Conservation (phyloP, 2,113 vertebrate species). For the Mirza zaza region DNA sequence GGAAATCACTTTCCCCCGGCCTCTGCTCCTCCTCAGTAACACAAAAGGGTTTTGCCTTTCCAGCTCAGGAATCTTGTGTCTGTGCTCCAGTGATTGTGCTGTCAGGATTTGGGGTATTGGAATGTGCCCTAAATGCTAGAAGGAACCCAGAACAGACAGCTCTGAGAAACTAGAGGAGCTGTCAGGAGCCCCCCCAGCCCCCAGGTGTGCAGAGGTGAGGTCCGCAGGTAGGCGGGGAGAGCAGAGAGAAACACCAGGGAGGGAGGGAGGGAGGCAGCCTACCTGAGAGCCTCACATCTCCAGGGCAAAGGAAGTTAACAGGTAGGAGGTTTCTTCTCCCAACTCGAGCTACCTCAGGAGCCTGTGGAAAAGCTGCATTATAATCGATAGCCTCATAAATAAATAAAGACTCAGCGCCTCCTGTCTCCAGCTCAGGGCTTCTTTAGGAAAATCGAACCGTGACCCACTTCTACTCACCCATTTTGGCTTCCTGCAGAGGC, state of each 20-base stretch:
- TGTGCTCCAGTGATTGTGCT: background rate
- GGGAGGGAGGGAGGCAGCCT: background rate
- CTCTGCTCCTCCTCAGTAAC: constrained; percentile 31
- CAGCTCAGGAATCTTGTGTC: background rate
- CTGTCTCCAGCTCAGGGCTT: constrained; percentile 59
- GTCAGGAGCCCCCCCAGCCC: too few species aligned
- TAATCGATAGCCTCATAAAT: constrained; percentile 79
- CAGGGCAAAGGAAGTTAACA: constrained; percentile 10
- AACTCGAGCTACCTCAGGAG: constrained; percentile 25
- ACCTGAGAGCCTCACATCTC: background rate
- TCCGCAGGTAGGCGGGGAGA: background rate
- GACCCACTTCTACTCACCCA: constrained; percentile 60
- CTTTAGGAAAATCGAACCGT: constrained; percentile 63
- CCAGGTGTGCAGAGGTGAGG: background rate
- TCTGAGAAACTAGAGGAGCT: background rate
- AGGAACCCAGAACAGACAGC: background rate
- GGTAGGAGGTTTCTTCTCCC: constrained; percentile 32
- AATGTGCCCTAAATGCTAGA: background rate
- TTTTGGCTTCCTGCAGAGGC: constrained; percentile 48
- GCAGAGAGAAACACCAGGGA: background rate
- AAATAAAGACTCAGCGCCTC: constrained; percentile 70
- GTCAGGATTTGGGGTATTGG: background rate
- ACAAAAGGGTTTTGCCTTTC: background rate
- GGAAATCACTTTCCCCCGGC: background rate
- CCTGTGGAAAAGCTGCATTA: constrained; percentile 77